phyloP scores from a whole-genome alignment of 2,797 vertebrate species.

The Sebastes trivittatus region DNA sequence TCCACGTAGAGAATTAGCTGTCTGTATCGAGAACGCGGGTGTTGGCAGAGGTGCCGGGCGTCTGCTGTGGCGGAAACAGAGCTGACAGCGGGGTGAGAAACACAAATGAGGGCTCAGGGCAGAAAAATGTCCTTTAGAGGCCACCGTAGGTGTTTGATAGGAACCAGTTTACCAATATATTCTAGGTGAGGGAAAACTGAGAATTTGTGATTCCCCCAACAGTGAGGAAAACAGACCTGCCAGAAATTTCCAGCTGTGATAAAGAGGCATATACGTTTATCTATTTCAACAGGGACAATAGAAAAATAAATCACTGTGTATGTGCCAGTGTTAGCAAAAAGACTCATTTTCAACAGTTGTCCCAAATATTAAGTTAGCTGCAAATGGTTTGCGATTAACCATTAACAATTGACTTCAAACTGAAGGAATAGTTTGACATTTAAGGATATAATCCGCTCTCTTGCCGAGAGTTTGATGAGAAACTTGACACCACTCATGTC shows the following conservation, averaged over 20 bases:
- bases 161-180: neutral
- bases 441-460: too few species aligned
- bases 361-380: neutral
- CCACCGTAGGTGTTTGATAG: neutral
- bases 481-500: too few species aligned
- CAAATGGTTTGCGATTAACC: neutral
- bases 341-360: neutral
- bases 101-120: constrained; percentile 6
- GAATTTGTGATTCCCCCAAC: neutral
- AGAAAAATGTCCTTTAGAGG: neutral
- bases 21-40: neutral
- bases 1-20: neutral
- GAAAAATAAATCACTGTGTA: neutral
- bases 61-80: neutral
- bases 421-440: too few species aligned
- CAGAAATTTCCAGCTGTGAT: neutral
- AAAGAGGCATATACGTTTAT: neutral
- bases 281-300: neutral
- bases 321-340: neutral
- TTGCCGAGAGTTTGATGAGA: too few species aligned
- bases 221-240: neutral
- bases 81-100: constrained; percentile 16
- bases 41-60: neutral
- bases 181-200: neutral
- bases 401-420: too few species aligned